These are phyloP conservation scores for Pterocles orientalis DNA, from an alignment of 2,113 vertebrate species.

Conservation along the genomic window DNA sequence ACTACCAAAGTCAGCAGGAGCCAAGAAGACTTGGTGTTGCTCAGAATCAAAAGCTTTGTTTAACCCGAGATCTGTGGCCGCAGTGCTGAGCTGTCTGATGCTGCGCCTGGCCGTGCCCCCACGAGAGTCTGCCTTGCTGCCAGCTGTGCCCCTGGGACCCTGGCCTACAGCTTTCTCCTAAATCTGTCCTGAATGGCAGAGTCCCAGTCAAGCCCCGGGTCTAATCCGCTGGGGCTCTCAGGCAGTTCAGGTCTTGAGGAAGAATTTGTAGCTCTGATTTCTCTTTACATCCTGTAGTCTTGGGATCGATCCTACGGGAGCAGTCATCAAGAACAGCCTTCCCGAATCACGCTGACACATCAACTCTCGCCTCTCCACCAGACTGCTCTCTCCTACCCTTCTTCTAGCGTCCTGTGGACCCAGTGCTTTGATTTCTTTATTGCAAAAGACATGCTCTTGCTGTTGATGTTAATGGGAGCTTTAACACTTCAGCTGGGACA, in stretches of 20 bases:
- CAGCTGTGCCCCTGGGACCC: not conserved
- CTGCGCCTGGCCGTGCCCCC: fast-evolving
- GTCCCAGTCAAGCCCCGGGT: not conserved
- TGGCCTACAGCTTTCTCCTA: not conserved
- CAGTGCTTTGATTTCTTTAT: not conserved
- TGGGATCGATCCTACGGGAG: not conserved
- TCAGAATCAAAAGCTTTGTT: not conserved
- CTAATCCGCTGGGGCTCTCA: not conserved
- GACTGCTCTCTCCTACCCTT: not conserved
- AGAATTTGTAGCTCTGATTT: not conserved
- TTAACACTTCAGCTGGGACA: not conserved
- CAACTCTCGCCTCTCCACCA: not conserved
- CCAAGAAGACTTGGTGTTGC: not conserved
- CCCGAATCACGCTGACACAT: not conserved
- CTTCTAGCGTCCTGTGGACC: not conserved
- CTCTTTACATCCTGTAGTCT: not conserved
- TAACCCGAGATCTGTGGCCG: not conserved
- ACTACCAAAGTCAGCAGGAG: not conserved
- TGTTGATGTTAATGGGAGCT: not conserved
- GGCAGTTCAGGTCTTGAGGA: not conserved
- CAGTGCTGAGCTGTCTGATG: not conserved
- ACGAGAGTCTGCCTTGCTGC: not conserved
- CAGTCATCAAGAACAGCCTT: not conserved
- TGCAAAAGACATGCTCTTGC: not conserved
- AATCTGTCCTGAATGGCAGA: not conserved